Evolutionary conservation across 2,113 vertebrate species (phyloP), one percentile per base, ranked within the genome.

Genomic region (Prietella phreatophila): DNA sequence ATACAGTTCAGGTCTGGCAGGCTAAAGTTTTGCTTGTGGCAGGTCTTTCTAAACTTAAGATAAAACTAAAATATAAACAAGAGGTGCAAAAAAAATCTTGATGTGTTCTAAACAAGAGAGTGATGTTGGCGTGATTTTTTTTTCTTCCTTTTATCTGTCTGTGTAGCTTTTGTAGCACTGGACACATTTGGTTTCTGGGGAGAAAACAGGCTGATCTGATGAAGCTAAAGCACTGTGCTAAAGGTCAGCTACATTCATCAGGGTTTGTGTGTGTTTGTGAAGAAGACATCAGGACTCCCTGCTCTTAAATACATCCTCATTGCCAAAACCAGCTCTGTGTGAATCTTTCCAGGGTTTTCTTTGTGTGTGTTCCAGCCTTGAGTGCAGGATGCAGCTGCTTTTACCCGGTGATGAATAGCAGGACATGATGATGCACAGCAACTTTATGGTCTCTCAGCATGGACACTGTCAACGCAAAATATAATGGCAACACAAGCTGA

Each of bases 191-290:
- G 33, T 42, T 75, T 39, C 36, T 42, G 36, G 65, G 36, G 17
- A 75, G 71, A 39, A 71, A 75, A 75, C 67, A 55, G 50, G 25
- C 13, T n/a, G 78, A 80, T 3, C 55, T 33, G 79, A 56, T 82
- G 27, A 55, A 55, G n/a, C 50, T 56, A 33, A 82, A 53, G 53
- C n/a, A 53, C 53, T 82, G 13, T n/a, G 2, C 79, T 82, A 82
- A 55, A 82, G 79, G 53, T 82, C 79, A 82, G 53, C 17, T 58
- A 20, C 17, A 82, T 58, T 55, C 55, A 56, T 82, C 79, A 82
- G 55, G 7, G 39, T 42, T 3, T 42, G 39, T 36, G n/a, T 82
- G 27, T 36, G 50, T 82, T 7, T 10, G 71, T 25, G 36, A 36
- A 19, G 67, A 71, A 71, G 33, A 71, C 67, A 71, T 71, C 67